phyloP scores from a whole-genome alignment of 2,113 vertebrate genomes.

The Phasianus colchicus region DNA sequence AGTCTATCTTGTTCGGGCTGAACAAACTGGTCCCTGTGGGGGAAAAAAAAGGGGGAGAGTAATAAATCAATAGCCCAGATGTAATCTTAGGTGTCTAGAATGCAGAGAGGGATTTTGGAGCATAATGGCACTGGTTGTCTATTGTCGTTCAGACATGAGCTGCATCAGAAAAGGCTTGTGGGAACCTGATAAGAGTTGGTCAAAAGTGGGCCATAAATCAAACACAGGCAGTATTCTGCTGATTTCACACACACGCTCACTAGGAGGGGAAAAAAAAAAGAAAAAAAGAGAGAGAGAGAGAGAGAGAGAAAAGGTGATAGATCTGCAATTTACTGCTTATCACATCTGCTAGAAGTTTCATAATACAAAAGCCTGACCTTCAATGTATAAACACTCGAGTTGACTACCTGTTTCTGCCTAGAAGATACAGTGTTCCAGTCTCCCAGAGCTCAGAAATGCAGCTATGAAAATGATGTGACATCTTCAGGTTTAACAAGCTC shows the following conservation, averaged over 20 bases:
- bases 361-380: conserved; percentile 90
- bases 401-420: conserved; percentile 75
- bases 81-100: conserved; percentile 98
- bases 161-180: conserved; percentile 91
- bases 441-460: conserved; percentile 17
- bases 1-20: conserved; percentile 83
- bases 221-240: conserved; percentile 82
- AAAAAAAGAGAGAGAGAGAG: background rate
- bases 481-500: conserved; percentile 53
- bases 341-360: conserved; percentile 89
- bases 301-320: conserved; percentile 79
- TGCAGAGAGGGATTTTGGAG: conserved; percentile 88
- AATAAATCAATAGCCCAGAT: conserved; percentile 97
- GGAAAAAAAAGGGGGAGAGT: conserved; percentile 72
- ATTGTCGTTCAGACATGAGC: conserved; percentile 96
- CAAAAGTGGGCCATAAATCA: conserved; percentile 97
- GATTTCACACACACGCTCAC: conserved; percentile 84
- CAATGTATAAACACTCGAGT: conserved; percentile 81
- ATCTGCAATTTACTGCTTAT: conserved; percentile 92
- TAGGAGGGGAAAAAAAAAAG: background rate
- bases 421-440: conserved; percentile 57
- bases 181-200: conserved; percentile 94
- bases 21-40: conserved; percentile 83
- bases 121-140: conserved; percentile 92
- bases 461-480: conserved; percentile 31